phyloP scores from a whole-genome alignment of 2,888 invertebrate species.

The Napeogenes inachia region DNA sequence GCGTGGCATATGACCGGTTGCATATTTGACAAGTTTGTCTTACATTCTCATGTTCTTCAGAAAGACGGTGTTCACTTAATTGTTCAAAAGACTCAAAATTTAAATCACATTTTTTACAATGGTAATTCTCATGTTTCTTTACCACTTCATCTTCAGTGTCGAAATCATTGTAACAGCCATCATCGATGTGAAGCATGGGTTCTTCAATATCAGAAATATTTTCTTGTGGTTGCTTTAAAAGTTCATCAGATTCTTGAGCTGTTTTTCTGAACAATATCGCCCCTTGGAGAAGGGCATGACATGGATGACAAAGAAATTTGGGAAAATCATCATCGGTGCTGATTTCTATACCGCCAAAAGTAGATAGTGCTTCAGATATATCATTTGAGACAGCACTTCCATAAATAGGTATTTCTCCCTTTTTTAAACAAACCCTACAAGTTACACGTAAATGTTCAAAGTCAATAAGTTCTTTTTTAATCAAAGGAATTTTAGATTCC shows the following conservation, averaged over 20 bases:
- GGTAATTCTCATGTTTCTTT: conserved; percentile 33
- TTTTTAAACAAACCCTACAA: conserved; percentile 62
- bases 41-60: conserved; percentile 57
- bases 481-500: conserved; percentile 6
- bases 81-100: conserved; percentile 50
- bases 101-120: conserved; percentile 53
- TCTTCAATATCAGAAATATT: conserved; percentile 22
- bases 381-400: conserved; percentile 39
- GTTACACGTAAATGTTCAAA: conserved; percentile 24
- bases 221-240: conserved; percentile 40
- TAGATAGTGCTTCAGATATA: conserved; percentile 44
- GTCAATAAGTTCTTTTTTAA: conserved; percentile 24
- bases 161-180: conserved; percentile 19
- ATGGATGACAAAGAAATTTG: conserved; percentile 55
- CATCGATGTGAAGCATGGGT: conserved; percentile 7
- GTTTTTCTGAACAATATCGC: conserved; percentile 62
- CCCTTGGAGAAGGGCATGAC: conserved; percentile 51
- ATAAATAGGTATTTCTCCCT: conserved; percentile 56
- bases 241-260: conserved; percentile 52
- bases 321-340: conserved; percentile 50
- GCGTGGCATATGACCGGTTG: conserved; percentile 50
- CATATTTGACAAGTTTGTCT: conserved; percentile 53
- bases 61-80: conserved; percentile 51
- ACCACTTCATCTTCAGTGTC: conserved; percentile 28
- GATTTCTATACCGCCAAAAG: conserved; percentile 51